A percentile compares a stretch with the other conserved stretches of the same genome.
phyloP scores from a whole-genome alignment of 2,113 vertebrate genomes.

The Serilophus lunatus region DNA sequence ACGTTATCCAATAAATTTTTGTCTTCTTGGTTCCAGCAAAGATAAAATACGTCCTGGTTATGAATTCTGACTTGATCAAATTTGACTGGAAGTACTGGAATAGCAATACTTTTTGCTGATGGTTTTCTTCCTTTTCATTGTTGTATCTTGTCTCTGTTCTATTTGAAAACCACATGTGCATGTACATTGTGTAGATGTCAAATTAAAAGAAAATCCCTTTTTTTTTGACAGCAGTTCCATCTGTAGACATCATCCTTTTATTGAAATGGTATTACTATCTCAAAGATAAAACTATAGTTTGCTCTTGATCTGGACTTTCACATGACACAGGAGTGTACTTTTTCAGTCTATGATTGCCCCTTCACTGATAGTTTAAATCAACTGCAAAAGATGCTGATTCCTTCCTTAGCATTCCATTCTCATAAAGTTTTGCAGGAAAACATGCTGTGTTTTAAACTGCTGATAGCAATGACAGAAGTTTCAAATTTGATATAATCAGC shows the following conservation, averaged over 20 bases:
- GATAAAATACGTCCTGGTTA: neutral
- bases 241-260: neutral
- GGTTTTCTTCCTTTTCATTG: neutral
- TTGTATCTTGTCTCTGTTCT: neutral
- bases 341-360: neutral
- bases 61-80: neutral
- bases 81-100: neutral
- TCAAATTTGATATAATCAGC: neutral
- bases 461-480: neutral
- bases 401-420: neutral
- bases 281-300: neutral
- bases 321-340: neutral
- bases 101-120: neutral
- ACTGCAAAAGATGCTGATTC: neutral
- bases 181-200: neutral
- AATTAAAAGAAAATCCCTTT: neutral
- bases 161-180: neutral
- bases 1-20: neutral
- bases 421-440: neutral
- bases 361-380: neutral
- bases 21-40: neutral
- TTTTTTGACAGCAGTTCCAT: neutral
- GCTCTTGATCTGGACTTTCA: neutral
- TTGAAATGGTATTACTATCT: neutral
- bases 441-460: neutral